Evolutionary conservation across 2,797 vertebrate genomes (phyloP).

Genomic region (Ctenochaetus hawaiiensis): DNA sequence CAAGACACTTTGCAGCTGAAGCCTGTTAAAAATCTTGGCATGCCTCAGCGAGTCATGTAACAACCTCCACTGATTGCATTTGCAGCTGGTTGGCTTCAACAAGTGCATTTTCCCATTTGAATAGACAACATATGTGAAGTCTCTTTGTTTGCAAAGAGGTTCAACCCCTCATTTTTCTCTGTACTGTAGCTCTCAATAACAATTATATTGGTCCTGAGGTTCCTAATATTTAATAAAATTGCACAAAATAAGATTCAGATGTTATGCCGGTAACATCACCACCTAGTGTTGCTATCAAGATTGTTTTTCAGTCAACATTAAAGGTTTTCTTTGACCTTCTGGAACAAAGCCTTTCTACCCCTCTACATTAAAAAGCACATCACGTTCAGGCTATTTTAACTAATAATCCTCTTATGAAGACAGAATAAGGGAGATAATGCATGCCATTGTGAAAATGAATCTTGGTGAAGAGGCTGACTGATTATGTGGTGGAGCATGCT

Average conservation of each 20-base stretch:
- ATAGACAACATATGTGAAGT: slow-evolving; percentile 66
- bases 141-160: slow-evolving; percentile 50
- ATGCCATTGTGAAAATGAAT: slow-evolving; percentile 58
- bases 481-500: slow-evolving; percentile 67
- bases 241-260: slow-evolving; percentile 25
- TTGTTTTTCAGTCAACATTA: slow-evolving; percentile 24
- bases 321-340: slow-evolving; percentile 45
- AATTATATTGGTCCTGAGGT: slow-evolving; percentile 13
- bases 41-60: slow-evolving; percentile 51
- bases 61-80: slow-evolving; percentile 71
- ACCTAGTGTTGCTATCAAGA: slow-evolving; percentile 4
- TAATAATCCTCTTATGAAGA: slow-evolving; percentile 57
- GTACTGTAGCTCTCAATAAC: slow-evolving; percentile 14
- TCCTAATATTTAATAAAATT: slow-evolving; percentile 15
- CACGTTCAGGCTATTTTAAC: slow-evolving; percentile 50
- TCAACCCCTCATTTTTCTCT: slow-evolving; percentile 18
- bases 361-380: slow-evolving; percentile 33
- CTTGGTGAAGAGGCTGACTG: slow-evolving; percentile 47
- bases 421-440: slow-evolving; percentile 54
- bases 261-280: slow-evolving; percentile 13
- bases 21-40: slow-evolving; percentile 70
- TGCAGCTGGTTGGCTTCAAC: slow-evolving; percentile 75
- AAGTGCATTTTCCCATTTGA: slow-evolving; percentile 65
- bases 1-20: slow-evolving; percentile 41
- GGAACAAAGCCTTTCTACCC: slow-evolving; percentile 25